Conservation (phyloP, 2,113 vertebrate genomes). For the Emberiza fucata region DNA sequence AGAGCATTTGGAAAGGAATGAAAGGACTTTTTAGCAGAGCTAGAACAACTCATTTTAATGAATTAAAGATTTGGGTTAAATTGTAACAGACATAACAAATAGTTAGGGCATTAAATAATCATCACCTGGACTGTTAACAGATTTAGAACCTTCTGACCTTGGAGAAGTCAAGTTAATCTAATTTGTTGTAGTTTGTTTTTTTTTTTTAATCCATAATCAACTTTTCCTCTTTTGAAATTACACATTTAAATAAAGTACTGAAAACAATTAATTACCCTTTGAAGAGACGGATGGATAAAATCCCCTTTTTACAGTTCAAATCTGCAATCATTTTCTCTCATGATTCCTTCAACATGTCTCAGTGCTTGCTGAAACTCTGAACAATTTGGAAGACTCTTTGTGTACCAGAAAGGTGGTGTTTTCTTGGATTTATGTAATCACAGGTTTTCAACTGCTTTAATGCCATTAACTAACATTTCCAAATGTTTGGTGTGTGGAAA, state of each 20-base stretch:
- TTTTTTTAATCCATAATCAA: background rate
- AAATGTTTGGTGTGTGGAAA: constrained; percentile 40
- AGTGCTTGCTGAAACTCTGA: background rate
- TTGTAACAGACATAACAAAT: constrained; percentile 61
- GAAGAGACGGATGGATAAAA: background rate
- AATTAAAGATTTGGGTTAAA: constrained; percentile 54
- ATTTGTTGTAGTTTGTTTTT: background rate
- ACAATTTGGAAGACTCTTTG: background rate
- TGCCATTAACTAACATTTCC: constrained; percentile 39
- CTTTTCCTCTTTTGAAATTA: background rate
- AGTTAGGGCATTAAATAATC: constrained; percentile 60
- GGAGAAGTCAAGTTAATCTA: constrained; percentile 33
- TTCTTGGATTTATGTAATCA: constrained; percentile 39
- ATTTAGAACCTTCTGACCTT: constrained; percentile 45
- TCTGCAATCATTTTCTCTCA: background rate
- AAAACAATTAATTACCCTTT: constrained; percentile 37
- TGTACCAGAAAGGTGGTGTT: background rate
- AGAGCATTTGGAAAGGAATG: constrained; percentile 45
- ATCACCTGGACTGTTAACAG: constrained; percentile 24
- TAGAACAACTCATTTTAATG: constrained; percentile 49
- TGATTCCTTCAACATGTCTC: constrained; percentile 34
- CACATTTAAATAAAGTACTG: constrained; percentile 8
- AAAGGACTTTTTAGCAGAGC: constrained; percentile 30
- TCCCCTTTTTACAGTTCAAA: background rate
- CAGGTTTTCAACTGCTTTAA: constrained; percentile 21